Evolutionary conservation across 2,797 vertebrate genomes (phyloP), one percentile per base, ranked within the genome.

Genomic region (Typhlichthys eigenmanni): DNA sequence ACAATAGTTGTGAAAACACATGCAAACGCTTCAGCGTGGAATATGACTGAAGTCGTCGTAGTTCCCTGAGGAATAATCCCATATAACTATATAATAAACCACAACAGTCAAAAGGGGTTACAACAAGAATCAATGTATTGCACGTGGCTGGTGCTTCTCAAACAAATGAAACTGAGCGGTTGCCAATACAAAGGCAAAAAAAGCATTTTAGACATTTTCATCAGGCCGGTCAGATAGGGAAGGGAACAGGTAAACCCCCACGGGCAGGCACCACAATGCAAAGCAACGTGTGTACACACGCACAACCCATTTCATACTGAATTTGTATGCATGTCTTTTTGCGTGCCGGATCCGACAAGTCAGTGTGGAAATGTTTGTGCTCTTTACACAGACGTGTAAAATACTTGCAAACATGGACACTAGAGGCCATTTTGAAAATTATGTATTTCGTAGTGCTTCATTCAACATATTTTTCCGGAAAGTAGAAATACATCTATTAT

Each of bases 111-210:
- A 65, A 69, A 56, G 64, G 29, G 49, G 9, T 69, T 68, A 64
- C 74, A 75, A 71, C 43, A 72, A 57, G 51, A 24, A 24, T 24
- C 68, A 11, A 62, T 85, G 84, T 81, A 84, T 80, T 83, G 80
- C 78, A 79, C 72, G 71, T 73, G 62, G 69, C 64, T 69, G 71
- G 63, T 76, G 76, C 65, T 74, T 66, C 58, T 78, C 56, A 75
- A 66, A 76, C 71, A 76, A 62, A 58, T 61, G 66, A 55, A 72
- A 69, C 64, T 47, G 60, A 55, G 11, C 63, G 64, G 62, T 54
- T 43, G 68, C 65, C 60, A 45, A 67, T 74, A 80, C 64, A 79
- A 80, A 82, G 79, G 64, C 58, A 1, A 63, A 66, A 52, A 58
- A 29, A 47, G 16, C 19, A 13, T 19, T 46, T 54, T 11, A 51